Conservation (phyloP, 2,797 vertebrate species). For the Streptopelia turtur region DNA sequence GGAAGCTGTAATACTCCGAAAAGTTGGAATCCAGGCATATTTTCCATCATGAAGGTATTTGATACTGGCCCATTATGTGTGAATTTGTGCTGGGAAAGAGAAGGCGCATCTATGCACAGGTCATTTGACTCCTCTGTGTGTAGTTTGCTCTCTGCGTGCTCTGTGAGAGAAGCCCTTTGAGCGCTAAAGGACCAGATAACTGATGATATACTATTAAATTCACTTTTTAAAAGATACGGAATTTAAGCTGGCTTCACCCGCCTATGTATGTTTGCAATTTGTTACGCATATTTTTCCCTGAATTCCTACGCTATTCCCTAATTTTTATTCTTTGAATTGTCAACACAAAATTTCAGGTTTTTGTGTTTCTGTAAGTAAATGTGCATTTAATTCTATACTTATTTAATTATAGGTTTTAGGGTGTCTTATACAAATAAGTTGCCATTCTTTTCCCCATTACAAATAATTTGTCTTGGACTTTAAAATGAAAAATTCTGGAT, state of each 20-base stretch:
- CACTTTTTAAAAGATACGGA: background rate
- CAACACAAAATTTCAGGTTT: background rate
- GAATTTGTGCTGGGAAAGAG: background rate
- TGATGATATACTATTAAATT: background rate
- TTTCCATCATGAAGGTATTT: background rate
- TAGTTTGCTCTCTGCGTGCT: background rate
- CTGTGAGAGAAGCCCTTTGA: background rate
- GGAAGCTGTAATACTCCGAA: background rate
- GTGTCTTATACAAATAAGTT: background rate
- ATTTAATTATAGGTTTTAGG: background rate
- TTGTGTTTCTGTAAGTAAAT: background rate
- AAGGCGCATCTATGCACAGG: fast-evolving
- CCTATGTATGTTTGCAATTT: background rate
- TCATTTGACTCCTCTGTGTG: background rate
- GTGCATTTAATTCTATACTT: fast-evolving
- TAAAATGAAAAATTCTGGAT: background rate
- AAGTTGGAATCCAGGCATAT: background rate
- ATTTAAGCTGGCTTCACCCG: fast-evolving
- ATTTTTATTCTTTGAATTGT: background rate
- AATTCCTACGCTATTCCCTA: background rate
- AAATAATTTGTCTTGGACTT: background rate
- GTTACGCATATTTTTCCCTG: background rate
- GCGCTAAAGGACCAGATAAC: background rate
- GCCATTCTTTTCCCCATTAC: background rate
- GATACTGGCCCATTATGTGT: background rate